These are phyloP conservation scores for Crotalus horridus DNA, from an alignment of 2,113 vertebrate species.

Conservation along the genomic window DNA sequence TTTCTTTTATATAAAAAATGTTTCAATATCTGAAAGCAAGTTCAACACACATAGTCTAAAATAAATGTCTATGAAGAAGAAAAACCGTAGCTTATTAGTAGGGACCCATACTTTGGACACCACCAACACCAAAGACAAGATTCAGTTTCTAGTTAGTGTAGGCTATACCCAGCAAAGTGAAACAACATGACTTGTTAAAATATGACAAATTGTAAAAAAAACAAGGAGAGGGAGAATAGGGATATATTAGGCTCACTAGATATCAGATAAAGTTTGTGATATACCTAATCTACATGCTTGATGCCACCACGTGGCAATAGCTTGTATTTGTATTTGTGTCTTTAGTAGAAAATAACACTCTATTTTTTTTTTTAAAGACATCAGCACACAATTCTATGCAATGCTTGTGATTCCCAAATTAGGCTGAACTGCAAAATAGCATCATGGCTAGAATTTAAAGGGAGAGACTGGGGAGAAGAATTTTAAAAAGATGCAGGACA, in stretches of 20 bases:
- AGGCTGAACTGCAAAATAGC: background rate
- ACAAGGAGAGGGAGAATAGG: background rate
- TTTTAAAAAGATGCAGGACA: background rate
- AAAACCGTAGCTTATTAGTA: background rate
- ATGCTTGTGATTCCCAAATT: background rate
- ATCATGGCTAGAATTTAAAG: background rate
- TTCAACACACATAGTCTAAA: background rate
- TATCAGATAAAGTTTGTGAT: background rate
- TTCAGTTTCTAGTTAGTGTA: background rate
- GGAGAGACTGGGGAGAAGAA: too few relatives aligned
- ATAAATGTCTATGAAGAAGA: background rate
- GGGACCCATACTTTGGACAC: background rate
- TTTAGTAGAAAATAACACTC: background rate
- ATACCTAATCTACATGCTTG: slow-evolving; percentile 63
- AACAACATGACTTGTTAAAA: background rate
- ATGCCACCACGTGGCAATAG: slow-evolving; percentile 71
- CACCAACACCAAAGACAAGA: background rate
- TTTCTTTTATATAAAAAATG: background rate
- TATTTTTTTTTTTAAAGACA: background rate
- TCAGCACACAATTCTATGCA: background rate
- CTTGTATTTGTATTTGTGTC: slow-evolving; percentile 21
- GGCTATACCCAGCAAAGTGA: background rate
- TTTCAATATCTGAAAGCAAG: background rate
- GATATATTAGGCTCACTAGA: background rate
- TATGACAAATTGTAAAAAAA: background rate